Percentiles rank a stretch among this genome's conserved stretches.
phyloP scores from a whole-genome alignment of 2,113 vertebrate genomes.

The Atractosteus spatula region DNA sequence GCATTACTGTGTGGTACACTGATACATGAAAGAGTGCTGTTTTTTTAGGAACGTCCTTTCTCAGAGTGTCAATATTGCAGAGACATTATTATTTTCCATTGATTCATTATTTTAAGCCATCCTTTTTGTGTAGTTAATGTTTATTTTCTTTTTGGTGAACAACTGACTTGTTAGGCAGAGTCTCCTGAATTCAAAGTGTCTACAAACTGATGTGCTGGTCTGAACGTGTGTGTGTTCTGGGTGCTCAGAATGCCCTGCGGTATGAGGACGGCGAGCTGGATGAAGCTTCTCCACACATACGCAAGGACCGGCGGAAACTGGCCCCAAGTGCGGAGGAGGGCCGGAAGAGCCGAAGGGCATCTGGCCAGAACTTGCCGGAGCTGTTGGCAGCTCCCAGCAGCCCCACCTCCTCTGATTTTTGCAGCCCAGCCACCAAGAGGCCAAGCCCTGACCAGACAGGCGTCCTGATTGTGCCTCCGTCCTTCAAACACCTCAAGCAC shows the following conservation, averaged over 20 bases:
- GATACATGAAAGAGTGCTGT: no score
- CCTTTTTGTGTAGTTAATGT: no score
- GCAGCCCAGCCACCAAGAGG: constrained; percentile 21
- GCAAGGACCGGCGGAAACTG: constrained; percentile 78
- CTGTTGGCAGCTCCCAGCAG: not conserved
- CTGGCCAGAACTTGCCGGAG: constrained; percentile 55
- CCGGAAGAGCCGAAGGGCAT: constrained; percentile 66
- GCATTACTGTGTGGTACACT: no score
- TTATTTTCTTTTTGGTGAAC: no score
- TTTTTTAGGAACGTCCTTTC: no score
- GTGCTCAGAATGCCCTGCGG: constrained; percentile 69
- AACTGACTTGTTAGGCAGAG: no score
- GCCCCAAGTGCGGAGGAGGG: constrained; percentile 67
- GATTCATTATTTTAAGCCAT: no score
- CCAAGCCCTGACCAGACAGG: constrained; percentile 10
- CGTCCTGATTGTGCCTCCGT: constrained; percentile 29
- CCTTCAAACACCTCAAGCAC: constrained; percentile 19
- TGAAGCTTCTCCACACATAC: constrained; percentile 50
- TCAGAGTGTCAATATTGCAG: no score
- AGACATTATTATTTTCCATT: no score
- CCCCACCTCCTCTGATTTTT: constrained; percentile 5
- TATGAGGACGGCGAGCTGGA: constrained; percentile 77
- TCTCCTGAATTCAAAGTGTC: no score
- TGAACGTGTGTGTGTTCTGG: not conserved
- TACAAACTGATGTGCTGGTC: no score